phyloP scores from a whole-genome alignment of 64 coral and sea anemone genomes.

The Pocillopora verrucosa region DNA sequence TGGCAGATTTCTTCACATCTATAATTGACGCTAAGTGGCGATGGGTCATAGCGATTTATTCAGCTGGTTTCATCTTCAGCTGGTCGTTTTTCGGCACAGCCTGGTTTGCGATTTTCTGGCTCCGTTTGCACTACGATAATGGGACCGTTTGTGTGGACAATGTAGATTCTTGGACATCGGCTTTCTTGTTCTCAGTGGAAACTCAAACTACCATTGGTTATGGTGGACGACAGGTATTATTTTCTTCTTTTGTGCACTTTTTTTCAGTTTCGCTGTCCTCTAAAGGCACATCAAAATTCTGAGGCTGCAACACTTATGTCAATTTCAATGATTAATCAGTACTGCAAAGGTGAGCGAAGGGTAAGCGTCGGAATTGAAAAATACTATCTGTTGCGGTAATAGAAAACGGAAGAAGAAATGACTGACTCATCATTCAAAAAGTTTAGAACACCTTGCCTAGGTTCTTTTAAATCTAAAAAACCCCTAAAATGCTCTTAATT shows the following conservation, averaged over 20 bases:
- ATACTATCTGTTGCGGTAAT: too few species aligned
- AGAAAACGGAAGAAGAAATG: too few species aligned
- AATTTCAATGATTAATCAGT: too few species aligned
- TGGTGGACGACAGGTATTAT: slow-evolving; percentile 88
- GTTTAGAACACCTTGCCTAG: background rate
- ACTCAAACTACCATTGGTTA: slow-evolving; percentile 98
- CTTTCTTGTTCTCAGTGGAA: slow-evolving; percentile 93
- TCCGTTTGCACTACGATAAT: slow-evolving; percentile 39
- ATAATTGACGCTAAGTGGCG: slow-evolving; percentile 71
- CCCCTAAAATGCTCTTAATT: background rate
- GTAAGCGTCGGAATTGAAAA: too few species aligned
- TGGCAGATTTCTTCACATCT: slow-evolving; percentile 79
- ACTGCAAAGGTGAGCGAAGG: too few species aligned
- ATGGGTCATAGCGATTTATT: slow-evolving; percentile 47
- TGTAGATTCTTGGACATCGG: slow-evolving; percentile 85
- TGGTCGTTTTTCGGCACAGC: slow-evolving; percentile 79
- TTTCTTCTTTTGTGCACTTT: background rate
- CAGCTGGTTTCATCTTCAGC: slow-evolving; percentile 64
- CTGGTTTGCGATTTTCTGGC: slow-evolving; percentile 66
- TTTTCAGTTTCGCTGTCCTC: background rate
- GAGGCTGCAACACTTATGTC: too few species aligned
- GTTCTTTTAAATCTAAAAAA: background rate
- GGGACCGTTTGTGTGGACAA: slow-evolving; percentile 84
- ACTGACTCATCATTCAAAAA: background rate
- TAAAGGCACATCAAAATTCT: too few species aligned